Evolutionary conservation across 2,888 invertebrate species (phyloP), one percentile per base, ranked within the genome.

Genomic region (Lasioglossum figueresi): DNA sequence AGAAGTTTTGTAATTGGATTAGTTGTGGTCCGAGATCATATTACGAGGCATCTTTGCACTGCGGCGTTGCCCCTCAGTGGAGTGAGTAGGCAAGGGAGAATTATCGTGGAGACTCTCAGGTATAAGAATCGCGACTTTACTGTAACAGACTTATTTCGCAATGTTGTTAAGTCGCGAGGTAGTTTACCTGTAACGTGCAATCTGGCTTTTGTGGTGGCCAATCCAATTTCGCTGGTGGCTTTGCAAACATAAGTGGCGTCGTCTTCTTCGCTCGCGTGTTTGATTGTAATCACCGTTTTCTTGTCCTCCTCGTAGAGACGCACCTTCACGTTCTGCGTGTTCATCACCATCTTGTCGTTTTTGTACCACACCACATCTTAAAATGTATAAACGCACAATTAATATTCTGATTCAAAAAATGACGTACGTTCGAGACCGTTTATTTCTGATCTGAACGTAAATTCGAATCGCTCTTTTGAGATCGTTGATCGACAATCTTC

Each of bases 291-390:
- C n/a, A 96, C 96, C 1, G 98, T 97, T 91, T 96, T 97, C 76
- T 91, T 92, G 68, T 94, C 93, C 86, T 97, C 96, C 82, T 98
- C 97, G 92, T 96, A 96, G 87, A 97, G 97, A 91, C 96, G 96
- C 87, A 98, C 96, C 93, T 97, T 96, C 89, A 97, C 96, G 93
- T 97, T 96, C 78, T 97, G 97, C 72, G 97, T 97, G 87, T 97
- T 97, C 91, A 97, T 96, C 88, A 98, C 96, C 79, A 98, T 96
- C 95, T 97, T 97, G 93, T 98, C 97, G 93, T 98, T 97, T 95
- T 97, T 97, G 95, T 97, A 98, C 98, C 98, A 98, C 92, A 97
- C 96, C 89, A 98, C 97, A 96, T 98, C 98, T 98, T 95, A 76
- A 96, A 95, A 82, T 70, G 31, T 40, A 75, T 73, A 59, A 4